These are phyloP conservation scores for Melitaea athalia DNA, from an alignment of 2,888 invertebrate genomes.

Conservation along the genomic window DNA sequence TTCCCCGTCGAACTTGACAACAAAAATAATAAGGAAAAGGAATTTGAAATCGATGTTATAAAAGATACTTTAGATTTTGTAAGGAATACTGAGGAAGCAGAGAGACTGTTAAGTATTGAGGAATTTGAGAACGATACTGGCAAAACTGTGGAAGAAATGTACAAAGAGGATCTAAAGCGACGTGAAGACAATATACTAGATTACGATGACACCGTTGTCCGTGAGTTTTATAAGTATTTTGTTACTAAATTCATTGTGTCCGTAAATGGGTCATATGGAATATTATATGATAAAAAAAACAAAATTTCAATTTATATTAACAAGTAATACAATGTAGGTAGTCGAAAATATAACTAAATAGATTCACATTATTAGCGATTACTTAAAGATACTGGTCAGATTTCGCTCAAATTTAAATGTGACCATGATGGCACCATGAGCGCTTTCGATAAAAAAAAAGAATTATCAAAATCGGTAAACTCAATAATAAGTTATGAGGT, in stretches of 20 bases:
- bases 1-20: constrained; percentile 46
- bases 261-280: too few relatives aligned
- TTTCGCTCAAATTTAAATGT: too few relatives aligned
- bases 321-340: too few relatives aligned
- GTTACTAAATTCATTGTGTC: background rate
- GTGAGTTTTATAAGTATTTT: constrained; percentile 47
- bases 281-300: too few relatives aligned
- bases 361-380: too few relatives aligned
- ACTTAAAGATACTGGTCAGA: too few relatives aligned
- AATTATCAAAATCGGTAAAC: too few relatives aligned
- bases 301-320: too few relatives aligned
- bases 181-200: constrained; percentile 60
- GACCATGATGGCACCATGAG: too few relatives aligned
- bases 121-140: constrained; percentile 60
- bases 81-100: constrained; percentile 58
- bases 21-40: constrained; percentile 17
- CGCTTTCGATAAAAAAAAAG: too few relatives aligned
- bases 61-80: constrained; percentile 65
- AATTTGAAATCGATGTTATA: constrained; percentile 54
- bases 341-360: too few relatives aligned
- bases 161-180: constrained; percentile 68
- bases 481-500: background rate
- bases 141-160: constrained; percentile 78
- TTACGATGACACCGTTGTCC: constrained; percentile 63
- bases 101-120: constrained; percentile 56